Evolutionary conservation across 2,888 invertebrate genomes (phyloP).

Genomic region (Netelia virgata): DNA sequence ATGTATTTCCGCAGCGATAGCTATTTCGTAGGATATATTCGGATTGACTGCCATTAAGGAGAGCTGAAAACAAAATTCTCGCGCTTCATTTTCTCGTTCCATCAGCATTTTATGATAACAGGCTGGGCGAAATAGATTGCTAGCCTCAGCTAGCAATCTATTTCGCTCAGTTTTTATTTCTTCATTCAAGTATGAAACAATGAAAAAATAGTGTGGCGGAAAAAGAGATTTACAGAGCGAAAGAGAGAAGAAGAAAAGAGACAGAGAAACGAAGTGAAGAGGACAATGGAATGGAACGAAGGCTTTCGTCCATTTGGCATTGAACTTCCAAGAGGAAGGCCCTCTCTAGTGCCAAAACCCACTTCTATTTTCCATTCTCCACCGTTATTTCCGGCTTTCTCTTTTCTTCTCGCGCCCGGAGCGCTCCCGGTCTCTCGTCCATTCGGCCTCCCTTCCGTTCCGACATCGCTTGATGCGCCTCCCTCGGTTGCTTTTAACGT

Average conservation of each 20-base stretch:
- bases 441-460: conserved; percentile 65
- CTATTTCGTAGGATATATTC: conserved; percentile 7
- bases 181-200: conserved; percentile 4
- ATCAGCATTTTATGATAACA: conserved; percentile 32
- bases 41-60: neutral
- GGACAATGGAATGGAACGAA: conserved; percentile 37
- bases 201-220: conserved; percentile 24
- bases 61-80: neutral
- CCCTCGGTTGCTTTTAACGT: conserved; percentile 68
- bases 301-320: conserved; percentile 59
- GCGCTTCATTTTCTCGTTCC: neutral
- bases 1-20: neutral
- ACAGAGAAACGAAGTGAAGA: conserved; percentile 19
- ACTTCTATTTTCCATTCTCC: conserved; percentile 67
- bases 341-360: conserved; percentile 55
- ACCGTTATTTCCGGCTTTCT: conserved; percentile 63
- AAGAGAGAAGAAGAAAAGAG: conserved; percentile 16
- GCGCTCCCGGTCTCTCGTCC: conserved; percentile 44
- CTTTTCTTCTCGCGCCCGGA: conserved; percentile 42
- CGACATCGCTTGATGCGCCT: conserved; percentile 55
- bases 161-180: conserved; percentile 36
- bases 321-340: conserved; percentile 57
- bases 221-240: conserved; percentile 32
- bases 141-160: too few species aligned
- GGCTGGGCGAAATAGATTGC: conserved; percentile 21